Percentiles rank a stretch among this genome's conserved stretches.
phyloP scores from a whole-genome alignment of 2,888 invertebrate genomes.

The Drymonia ruficornis region DNA sequence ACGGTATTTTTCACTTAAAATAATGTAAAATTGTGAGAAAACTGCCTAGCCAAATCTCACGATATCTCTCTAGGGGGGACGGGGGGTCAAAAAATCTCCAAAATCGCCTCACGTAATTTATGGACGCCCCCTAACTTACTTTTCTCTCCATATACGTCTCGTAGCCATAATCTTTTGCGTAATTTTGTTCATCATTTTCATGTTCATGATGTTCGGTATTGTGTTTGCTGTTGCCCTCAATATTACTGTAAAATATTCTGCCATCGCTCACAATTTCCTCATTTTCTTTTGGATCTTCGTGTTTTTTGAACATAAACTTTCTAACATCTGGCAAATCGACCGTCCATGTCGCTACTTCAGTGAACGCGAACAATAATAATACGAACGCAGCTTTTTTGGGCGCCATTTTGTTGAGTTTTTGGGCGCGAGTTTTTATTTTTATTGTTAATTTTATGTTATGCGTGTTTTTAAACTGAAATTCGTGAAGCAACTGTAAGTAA shows the following conservation, averaged over 20 bases:
- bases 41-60: neutral
- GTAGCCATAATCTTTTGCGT: constrained; percentile 57
- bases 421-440: neutral
- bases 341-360: constrained; percentile 64
- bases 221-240: constrained; percentile 51
- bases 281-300: constrained; percentile 28
- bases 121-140: too few relatives aligned
- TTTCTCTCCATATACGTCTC: constrained; percentile 65
- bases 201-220: constrained; percentile 37
- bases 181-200: constrained; percentile 38
- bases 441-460: neutral
- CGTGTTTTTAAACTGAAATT: constrained; percentile 40
- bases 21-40: too few relatives aligned
- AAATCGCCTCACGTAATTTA: too few relatives aligned
- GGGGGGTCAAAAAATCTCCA: too few relatives aligned
- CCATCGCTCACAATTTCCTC: constrained; percentile 29
- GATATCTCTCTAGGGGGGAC: too few relatives aligned
- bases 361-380: constrained; percentile 38
- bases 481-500: constrained; percentile 43
- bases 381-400: constrained; percentile 15
- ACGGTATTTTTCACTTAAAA: too few relatives aligned
- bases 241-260: constrained; percentile 46
- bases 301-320: constrained; percentile 55
- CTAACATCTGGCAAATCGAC: constrained; percentile 67
- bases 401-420: neutral